Evolutionary conservation across 2,113 vertebrate species (phyloP).

Genomic region (Mionectes macconnelli): DNA sequence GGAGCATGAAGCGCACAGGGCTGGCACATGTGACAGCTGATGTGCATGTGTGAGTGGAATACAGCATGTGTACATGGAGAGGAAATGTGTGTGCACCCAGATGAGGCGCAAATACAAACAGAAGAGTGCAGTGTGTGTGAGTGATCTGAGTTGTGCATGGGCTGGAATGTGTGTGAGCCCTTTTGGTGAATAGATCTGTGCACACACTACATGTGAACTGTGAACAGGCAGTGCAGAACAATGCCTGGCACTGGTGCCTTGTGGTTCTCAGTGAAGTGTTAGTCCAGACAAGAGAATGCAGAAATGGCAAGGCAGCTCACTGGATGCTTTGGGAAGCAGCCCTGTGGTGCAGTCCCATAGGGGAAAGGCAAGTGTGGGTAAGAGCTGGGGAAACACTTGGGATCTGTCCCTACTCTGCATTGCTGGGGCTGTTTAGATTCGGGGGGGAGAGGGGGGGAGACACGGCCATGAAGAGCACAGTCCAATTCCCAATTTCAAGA

Average conservation of each 20-base stretch:
- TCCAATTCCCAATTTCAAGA: no score
- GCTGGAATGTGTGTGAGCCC: not conserved
- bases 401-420: not conserved
- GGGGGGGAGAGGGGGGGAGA: fast-evolving
- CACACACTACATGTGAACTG: fast-evolving
- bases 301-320: not conserved
- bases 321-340: not conserved
- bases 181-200: not conserved
- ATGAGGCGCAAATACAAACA: not conserved
- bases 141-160: not conserved
- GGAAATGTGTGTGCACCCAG: not conserved
- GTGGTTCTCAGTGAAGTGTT: not conserved
- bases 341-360: not conserved
- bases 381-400: not conserved
- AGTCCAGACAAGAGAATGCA: not conserved
- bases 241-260: no score
- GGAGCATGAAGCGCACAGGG: not conserved
- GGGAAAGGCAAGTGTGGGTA: not conserved
- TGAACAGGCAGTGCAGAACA: not conserved
- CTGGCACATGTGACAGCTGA: not conserved
- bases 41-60: not conserved
- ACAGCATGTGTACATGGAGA: not conserved
- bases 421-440: not conserved
- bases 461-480: not conserved
- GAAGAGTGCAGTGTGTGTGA: not conserved